Evolutionary conservation across 2,113 vertebrate species (phyloP), one percentile per base, ranked within the genome.

Genomic region (Calonectris borealis): DNA sequence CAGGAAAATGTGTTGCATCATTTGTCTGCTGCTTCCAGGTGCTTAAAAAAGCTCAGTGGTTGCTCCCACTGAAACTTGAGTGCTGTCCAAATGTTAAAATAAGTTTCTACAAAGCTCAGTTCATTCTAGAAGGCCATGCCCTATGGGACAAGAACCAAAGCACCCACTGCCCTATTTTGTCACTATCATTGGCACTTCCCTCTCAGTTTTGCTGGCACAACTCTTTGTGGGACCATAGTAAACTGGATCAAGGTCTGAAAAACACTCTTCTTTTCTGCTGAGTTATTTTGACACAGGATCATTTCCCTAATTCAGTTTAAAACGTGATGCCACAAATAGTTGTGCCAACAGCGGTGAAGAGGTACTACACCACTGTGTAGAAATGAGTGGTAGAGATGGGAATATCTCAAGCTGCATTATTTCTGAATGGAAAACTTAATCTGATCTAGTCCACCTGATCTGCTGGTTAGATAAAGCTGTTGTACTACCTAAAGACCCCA

Each of bases 11-110:
- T 91, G 81, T 98, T 98, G 89, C 96, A 96, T 98, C 97, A 97
- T 79, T 96, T 94, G 72, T 81, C 80, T 94, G 73, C 89, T 96
- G 72, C 55, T 98, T 98, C 94, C 96, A 97, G 97, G 96, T 98
- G 94, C 97, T 98, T 98, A 97, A 98, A 98, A 98, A 98, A 98
- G 97, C 94, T 96, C 95, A 64, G 38, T 73, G 78, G 84, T 91
- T 97, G 79, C 69, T 94, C 83, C 83, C 87, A 68, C 91, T 89
- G 86, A 93, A 94, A 96, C 42, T 83, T 86, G 92, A 96, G 68
- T 87, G 65, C 80, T 94, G 96, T 95, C 94, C 86, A 90, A 96
- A 92, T 91, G 69, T 94, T 97, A 96, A 97, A 96, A 95, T 94
- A 89, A 95, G 81, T 95, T 89, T 60, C 21, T 87, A 90, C 94